A percentile compares a stretch with the other conserved stretches of the same genome.
Conservation (phyloP, 2,797 vertebrate species). For the Sebastolobus alascanus region DNA sequence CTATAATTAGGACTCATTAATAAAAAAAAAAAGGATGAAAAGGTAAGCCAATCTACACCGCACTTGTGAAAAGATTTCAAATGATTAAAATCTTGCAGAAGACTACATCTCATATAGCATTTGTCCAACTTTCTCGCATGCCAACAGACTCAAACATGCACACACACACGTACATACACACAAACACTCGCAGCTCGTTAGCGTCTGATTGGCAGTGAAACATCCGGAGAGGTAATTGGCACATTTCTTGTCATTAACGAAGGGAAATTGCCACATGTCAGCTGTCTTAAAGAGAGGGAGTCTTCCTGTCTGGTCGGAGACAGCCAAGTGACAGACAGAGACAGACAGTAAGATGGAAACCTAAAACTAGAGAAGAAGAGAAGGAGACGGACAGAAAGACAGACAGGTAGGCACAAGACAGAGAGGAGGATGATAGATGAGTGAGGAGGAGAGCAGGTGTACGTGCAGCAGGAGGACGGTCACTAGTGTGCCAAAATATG, state of each 20-base stretch:
- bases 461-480: constrained; percentile 26
- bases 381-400: constrained; percentile 3
- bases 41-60: constrained; percentile 45
- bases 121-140: constrained; percentile 52
- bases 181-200: constrained; percentile 89
- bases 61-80: constrained; percentile 34
- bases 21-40: constrained; percentile 63
- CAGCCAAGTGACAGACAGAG: constrained; percentile 47
- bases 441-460: constrained; percentile 35
- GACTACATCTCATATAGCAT: constrained; percentile 28
- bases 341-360: constrained; percentile 30
- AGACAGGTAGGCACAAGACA: constrained; percentile 19
- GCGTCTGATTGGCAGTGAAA: constrained; percentile 91
- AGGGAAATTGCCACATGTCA: constrained; percentile 92
- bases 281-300: constrained; percentile 76
- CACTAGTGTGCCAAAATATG: constrained; percentile 34
- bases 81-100: constrained; percentile 52
- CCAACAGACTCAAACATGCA: constrained; percentile 44
- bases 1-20: constrained; percentile 75
- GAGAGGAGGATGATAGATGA: constrained; percentile 46
- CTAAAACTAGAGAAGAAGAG: constrained; percentile 41
- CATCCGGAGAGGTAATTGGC: constrained; percentile 94
- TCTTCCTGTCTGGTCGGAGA: constrained; percentile 51
- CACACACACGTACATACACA: constrained; percentile 74
- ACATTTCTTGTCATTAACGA: constrained; percentile 94